phyloP scores from a whole-genome alignment of 37 sponge, comb jelly and placozoan genomes.

The Oscarella lobularis region DNA sequence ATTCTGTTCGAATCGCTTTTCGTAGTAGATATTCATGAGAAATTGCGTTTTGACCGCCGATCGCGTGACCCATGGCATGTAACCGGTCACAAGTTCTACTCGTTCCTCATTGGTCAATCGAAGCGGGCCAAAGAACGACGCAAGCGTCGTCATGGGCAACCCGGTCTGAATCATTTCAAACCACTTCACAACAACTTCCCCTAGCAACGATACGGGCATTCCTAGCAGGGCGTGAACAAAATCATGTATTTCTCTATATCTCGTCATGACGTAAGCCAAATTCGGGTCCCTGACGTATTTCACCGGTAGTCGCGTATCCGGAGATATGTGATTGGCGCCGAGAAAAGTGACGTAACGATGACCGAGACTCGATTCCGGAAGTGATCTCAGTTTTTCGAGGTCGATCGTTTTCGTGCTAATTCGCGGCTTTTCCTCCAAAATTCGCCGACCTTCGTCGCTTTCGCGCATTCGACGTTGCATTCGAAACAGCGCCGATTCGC shows the following conservation, averaged over 20 bases:
- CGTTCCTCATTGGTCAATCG: conserved; percentile 18
- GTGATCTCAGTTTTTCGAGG: conserved; percentile 15
- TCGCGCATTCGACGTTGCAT: conserved; percentile 18
- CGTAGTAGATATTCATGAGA: conserved; percentile 54
- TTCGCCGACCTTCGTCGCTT: conserved; percentile 11
- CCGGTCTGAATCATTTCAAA: conserved; percentile 62
- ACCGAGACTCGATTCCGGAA: conserved; percentile 25
- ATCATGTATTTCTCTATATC: conserved; percentile 65
- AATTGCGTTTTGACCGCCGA: conserved; percentile 15
- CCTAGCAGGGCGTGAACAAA: conserved; percentile 36
- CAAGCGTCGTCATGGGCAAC: conserved; percentile 54
- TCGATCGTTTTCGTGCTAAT: conserved; percentile 16
- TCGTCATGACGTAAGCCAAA: conserved; percentile 58
- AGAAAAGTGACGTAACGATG: conserved; percentile 22
- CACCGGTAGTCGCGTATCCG: conserved; percentile 28
- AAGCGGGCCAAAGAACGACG: conserved; percentile 24
- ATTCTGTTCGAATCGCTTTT: conserved; percentile 28
- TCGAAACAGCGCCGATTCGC: conserved; percentile 15
- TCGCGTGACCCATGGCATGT: conserved; percentile 30
- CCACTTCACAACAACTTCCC: conserved; percentile 52
- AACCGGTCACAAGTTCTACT: not conserved
- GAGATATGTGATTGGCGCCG: conserved; percentile 19
- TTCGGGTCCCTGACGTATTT: conserved; percentile 40
- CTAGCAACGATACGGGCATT: conserved; percentile 27
- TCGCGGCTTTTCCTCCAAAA: conserved; percentile 27